Conservation (phyloP, 1,140 invertebrate genomes). For the Pygmarrhopalites habei region DNA sequence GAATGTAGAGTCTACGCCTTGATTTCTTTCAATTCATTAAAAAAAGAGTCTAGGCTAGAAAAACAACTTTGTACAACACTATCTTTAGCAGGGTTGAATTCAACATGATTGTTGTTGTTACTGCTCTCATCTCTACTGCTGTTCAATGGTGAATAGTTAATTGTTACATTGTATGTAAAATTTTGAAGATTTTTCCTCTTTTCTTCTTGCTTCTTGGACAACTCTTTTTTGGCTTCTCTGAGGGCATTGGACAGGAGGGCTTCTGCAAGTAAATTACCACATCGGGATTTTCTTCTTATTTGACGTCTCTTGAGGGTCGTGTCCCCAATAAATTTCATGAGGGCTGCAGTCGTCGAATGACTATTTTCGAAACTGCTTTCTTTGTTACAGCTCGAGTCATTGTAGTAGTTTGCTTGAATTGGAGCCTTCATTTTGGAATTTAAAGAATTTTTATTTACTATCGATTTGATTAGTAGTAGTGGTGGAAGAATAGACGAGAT, state of each 20-base stretch:
- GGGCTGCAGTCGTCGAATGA: constrained; percentile 12
- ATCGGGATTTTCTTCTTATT: constrained; percentile 24
- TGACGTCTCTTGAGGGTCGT: constrained; percentile 30
- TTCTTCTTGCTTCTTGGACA: not conserved
- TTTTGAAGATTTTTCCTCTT: constrained; percentile 29
- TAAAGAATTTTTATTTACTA: too few species aligned
- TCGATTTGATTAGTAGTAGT: too few species aligned
- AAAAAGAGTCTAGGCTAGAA: constrained; percentile 33
- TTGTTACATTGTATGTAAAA: constrained; percentile 25
- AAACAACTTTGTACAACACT: constrained; percentile 20
- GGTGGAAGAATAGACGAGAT: too few species aligned
- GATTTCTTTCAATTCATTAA: constrained; percentile 29
- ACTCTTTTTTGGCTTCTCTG: constrained; percentile 9
- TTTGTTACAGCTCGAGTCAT: too few species aligned
- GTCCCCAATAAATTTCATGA: constrained; percentile 31
- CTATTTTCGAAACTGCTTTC: too few species aligned
- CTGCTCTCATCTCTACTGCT: not conserved
- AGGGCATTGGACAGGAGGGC: constrained; percentile 19
- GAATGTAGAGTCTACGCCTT: constrained; percentile 9
- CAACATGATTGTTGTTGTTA: too few species aligned
- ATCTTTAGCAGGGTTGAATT: not conserved
- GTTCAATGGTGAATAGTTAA: not conserved
- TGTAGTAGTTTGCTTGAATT: too few species aligned
- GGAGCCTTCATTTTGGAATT: too few species aligned
- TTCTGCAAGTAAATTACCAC: constrained; percentile 32